A percentile compares a stretch with the other conserved stretches of the same genome.
Conservation (phyloP, 2,797 vertebrate genomes). For the Avahi laniger region DNA sequence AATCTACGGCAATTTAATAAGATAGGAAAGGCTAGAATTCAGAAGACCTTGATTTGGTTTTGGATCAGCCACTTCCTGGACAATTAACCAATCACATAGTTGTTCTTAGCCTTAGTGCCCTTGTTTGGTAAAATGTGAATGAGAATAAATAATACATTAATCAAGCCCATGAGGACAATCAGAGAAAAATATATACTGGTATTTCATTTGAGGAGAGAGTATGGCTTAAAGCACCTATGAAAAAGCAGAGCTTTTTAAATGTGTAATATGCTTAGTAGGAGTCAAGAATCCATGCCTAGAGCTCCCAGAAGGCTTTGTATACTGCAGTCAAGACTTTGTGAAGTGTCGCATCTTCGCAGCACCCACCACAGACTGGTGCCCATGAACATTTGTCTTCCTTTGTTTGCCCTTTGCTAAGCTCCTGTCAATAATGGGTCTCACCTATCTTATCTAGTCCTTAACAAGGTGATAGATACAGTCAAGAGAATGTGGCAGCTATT, state of each 20-base stretch:
- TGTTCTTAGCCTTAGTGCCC: neutral
- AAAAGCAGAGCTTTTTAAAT: neutral
- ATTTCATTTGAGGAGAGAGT: neutral
- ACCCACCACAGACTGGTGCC: neutral
- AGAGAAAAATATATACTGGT: neutral
- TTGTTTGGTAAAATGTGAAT: conserved; percentile 14
- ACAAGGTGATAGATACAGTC: neutral
- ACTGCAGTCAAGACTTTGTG: neutral
- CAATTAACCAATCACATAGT: neutral
- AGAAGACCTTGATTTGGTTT: neutral
- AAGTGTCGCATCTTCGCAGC: neutral
- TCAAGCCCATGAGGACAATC: neutral
- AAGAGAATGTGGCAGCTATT: neutral
- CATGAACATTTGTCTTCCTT: neutral
- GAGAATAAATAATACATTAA: neutral
- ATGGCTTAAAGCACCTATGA: neutral
- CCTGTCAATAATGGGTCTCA: neutral
- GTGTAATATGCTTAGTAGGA: fast-evolving
- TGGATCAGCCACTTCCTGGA: neutral
- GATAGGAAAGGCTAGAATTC: neutral
- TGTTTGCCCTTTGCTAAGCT: neutral
- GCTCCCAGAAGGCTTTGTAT: neutral
- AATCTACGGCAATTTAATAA: neutral
- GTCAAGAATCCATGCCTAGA: neutral
- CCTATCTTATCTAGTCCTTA: neutral